Conservation (phyloP, 2,113 vertebrate species). For the Silurus meridionalis region DNA sequence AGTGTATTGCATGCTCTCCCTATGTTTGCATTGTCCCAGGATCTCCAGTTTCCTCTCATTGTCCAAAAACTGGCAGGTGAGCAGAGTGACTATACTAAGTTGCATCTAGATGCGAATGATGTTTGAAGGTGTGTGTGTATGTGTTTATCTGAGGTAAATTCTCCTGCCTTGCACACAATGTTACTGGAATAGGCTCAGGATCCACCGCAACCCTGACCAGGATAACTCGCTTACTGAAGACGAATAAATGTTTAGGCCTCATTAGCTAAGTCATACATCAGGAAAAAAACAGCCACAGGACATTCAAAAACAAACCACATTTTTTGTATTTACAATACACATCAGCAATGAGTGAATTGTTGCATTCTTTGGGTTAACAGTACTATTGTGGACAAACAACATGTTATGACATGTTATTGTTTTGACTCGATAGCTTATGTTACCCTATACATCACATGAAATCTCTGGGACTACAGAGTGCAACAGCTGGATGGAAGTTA, state of each 20-base stretch:
- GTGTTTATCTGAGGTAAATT: neutral
- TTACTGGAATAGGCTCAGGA: neutral
- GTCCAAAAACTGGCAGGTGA: neutral
- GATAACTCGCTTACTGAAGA: neutral
- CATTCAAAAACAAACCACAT: neutral
- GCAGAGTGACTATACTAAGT: neutral
- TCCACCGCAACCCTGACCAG: too few species aligned
- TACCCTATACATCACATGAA: neutral
- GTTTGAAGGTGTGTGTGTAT: neutral
- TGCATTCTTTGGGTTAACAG: neutral
- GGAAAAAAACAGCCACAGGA: neutral
- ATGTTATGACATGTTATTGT: slow-evolving; percentile 8
- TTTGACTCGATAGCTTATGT: slow-evolving; percentile 6
- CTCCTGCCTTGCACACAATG: neutral
- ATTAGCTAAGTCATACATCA: too few species aligned
- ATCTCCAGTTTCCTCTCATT: neutral
- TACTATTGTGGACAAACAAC: neutral
- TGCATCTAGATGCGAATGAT: neutral
- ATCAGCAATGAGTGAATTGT: neutral
- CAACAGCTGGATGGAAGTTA: neutral
- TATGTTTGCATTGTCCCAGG: neutral
- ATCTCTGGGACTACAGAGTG: neutral
- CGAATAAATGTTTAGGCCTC: neutral
- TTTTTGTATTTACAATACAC: neutral
- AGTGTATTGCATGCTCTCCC: neutral